Conservation (phyloP, 92 coral and sea anemone species). For the Metridium senile region DNA sequence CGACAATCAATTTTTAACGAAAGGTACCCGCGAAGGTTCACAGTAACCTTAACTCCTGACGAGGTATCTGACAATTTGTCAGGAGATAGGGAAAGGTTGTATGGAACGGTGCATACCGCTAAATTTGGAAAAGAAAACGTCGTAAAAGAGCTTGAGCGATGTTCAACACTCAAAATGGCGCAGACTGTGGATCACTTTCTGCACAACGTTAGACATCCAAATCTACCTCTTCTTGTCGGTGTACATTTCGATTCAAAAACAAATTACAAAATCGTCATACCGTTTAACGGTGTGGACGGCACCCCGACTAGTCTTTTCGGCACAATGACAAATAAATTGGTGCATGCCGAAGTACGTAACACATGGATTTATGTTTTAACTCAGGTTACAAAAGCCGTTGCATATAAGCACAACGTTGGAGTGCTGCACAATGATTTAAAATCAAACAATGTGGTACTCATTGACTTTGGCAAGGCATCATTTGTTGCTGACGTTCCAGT, state of each 20-base stretch:
- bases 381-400: neutral
- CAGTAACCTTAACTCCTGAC: too few species aligned
- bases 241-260: neutral
- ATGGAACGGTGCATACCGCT: neutral
- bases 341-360: neutral
- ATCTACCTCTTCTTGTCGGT: neutral
- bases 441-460: neutral
- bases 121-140: neutral
- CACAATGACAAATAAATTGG: neutral
- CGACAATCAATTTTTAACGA: too few species aligned
- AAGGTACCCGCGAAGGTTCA: too few species aligned
- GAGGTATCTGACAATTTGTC: neutral
- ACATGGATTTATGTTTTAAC: neutral
- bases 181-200: neutral
- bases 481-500: neutral
- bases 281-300: neutral
- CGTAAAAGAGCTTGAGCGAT: neutral
- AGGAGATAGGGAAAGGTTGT: neutral
- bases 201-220: neutral
- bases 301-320: neutral
- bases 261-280: neutral
- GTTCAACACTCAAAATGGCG: neutral
- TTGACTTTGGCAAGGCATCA: neutral
- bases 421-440: neutral
- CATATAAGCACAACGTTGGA: neutral